Evolutionary conservation across 2,888 invertebrate species (phyloP).

Genomic region (Drosophila leonis): DNA sequence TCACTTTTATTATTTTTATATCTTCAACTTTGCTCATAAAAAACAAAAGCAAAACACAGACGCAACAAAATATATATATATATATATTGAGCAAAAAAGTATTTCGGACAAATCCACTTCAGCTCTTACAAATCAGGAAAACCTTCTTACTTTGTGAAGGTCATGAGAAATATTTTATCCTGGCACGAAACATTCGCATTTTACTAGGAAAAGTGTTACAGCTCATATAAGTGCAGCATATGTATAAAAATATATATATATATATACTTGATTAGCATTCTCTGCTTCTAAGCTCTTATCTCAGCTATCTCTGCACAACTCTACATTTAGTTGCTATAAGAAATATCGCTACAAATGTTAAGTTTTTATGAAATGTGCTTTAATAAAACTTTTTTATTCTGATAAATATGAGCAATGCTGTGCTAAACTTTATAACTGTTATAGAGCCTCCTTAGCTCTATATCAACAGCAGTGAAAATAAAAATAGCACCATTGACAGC

Average conservation of each 20-base stretch:
- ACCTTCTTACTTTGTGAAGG: not conserved
- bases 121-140: not conserved
- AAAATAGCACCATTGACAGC: too few relatives aligned
- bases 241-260: not conserved
- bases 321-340: not conserved
- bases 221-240: not conserved
- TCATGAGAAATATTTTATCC: not conserved
- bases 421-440: too few relatives aligned
- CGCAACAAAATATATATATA: not conserved
- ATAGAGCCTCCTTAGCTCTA: too few relatives aligned
- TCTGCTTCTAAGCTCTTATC: not conserved
- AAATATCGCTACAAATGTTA: not conserved
- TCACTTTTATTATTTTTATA: slow-evolving; percentile 69
- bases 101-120: not conserved
- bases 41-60: slow-evolving; percentile 3
- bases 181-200: not conserved
- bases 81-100: not conserved
- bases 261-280: not conserved
- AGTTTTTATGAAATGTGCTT: not conserved
- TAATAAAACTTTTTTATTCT: not conserved
- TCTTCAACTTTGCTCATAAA: slow-evolving; percentile 38
- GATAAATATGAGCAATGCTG: not conserved
- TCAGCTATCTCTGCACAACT: not conserved
- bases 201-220: too few relatives aligned
- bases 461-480: too few relatives aligned